Percentiles rank a stretch among this genome's conserved stretches.
Evolutionary conservation across 2,888 invertebrate species (phyloP).

Genomic region (Periphyllus acericola): DNA sequence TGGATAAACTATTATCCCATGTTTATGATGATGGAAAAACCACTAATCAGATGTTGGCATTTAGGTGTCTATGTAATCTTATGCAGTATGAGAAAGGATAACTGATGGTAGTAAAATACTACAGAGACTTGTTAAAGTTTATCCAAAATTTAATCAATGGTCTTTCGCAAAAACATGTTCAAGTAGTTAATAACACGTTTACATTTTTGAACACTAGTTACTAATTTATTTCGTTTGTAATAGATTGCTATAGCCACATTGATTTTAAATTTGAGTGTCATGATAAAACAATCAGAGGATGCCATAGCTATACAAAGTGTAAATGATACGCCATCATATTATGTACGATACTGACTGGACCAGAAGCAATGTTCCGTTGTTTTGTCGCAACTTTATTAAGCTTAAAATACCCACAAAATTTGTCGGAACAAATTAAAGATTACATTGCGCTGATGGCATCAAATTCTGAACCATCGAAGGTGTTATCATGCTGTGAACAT

Average conservation of each 20-base stretch:
- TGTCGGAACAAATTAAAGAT: conserved; percentile 48
- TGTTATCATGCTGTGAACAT: conserved; percentile 48
- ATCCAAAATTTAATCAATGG: conserved; percentile 69
- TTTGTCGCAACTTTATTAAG: conserved; percentile 75
- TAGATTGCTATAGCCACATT: conserved; percentile 74
- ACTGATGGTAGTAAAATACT: conserved; percentile 72
- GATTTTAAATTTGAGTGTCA: conserved; percentile 62
- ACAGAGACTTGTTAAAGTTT: conserved; percentile 72
- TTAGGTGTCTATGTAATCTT: conserved; percentile 84
- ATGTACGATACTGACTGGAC: conserved; percentile 72
- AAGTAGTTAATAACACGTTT: conserved; percentile 68
- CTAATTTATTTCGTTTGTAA: conserved; percentile 63
- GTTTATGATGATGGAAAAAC: conserved; percentile 67
- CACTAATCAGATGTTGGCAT: conserved; percentile 81
- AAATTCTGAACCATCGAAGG: conserved; percentile 50
- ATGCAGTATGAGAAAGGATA: conserved; percentile 78
- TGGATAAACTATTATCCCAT: conserved; percentile 64
- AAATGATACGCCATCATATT: conserved; percentile 67
- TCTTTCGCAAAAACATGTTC: conserved; percentile 73
- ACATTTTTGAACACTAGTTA: background rate
- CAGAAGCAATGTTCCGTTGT: conserved; percentile 80
- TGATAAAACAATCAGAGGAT: conserved; percentile 62
- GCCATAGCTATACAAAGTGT: conserved; percentile 32
- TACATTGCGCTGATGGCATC: conserved; percentile 52
- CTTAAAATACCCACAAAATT: conserved; percentile 21